A percentile compares a stretch with the other conserved stretches of the same genome.
Evolutionary conservation across 2,113 vertebrate species (phyloP).

Genomic region (Alectura lathami): DNA sequence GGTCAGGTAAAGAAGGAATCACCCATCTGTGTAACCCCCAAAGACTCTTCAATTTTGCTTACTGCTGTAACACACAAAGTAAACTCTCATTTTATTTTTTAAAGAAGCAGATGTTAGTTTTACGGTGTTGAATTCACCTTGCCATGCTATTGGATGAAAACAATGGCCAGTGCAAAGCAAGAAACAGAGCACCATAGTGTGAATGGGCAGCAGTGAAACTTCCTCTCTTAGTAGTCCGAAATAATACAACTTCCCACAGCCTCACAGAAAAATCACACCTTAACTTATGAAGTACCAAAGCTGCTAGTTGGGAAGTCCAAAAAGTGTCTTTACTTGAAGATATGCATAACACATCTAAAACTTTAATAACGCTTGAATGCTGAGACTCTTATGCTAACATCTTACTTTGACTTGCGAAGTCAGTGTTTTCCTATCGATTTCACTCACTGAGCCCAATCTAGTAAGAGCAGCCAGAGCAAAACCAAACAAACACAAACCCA

Average conservation of each 20-base stretch:
- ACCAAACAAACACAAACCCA: not conserved
- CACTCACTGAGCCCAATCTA: not conserved
- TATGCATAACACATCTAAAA: not conserved
- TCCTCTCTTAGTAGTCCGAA: not conserved
- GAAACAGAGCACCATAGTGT: not conserved
- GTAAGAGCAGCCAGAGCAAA: not conserved
- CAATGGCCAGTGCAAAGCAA: not conserved
- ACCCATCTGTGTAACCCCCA: not conserved
- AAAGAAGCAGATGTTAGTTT: not conserved
- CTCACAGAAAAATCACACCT: not conserved
- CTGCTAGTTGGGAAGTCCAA: not conserved
- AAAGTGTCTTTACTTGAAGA: not conserved
- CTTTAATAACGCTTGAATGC: not conserved
- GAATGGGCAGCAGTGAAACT: not conserved
- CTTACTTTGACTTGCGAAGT: not conserved
- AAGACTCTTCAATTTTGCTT: not conserved
- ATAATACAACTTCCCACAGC: not conserved
- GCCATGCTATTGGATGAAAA: not conserved
- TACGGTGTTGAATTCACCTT: not conserved
- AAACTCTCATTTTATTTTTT: not conserved
- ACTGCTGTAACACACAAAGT: not conserved
- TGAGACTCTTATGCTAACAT: not conserved
- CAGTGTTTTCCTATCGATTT: fast-evolving
- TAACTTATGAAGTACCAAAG: not conserved
- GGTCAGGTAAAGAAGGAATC: not conserved